Percentiles rank a stretch among this genome's conserved stretches.
phyloP scores from a whole-genome alignment of 2,113 vertebrate species.

The Hyaena hyaena region DNA sequence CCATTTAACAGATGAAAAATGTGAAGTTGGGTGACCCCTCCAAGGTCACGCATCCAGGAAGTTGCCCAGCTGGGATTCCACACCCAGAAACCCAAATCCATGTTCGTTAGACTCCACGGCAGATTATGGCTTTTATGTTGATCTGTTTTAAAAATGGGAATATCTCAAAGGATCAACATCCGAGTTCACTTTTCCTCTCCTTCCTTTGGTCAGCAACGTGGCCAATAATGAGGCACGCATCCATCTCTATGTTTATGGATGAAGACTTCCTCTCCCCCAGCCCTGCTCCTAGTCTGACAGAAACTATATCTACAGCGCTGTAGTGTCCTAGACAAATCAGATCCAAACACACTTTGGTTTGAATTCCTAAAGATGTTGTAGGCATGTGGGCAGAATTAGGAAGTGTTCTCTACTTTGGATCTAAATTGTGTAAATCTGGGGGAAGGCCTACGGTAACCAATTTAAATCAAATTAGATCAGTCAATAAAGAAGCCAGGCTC shows the following conservation, averaged over 20 bases:
- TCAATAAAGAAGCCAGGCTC: slow-evolving; percentile 63
- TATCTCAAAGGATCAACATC: not conserved
- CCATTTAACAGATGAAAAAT: not conserved
- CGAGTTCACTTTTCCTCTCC: not conserved
- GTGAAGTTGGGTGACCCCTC: not conserved
- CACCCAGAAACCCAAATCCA: not conserved
- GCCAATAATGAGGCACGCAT: not conserved
- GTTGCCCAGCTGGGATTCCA: not conserved
- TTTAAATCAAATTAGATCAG: slow-evolving; percentile 42
- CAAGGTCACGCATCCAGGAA: not conserved
- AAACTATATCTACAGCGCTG: not conserved
- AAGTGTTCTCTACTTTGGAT: not conserved
- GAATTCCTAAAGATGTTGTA: not conserved
- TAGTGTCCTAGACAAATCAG: not conserved
- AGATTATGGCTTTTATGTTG: not conserved
- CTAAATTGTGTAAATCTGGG: slow-evolving; percentile 8
- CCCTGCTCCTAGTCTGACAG: not conserved
- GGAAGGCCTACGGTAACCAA: not conserved
- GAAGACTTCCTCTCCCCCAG: not conserved
- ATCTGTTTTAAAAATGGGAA: not conserved
- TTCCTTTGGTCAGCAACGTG: not conserved
- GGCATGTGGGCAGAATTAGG: not conserved
- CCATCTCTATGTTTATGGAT: accelerated
- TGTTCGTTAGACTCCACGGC: not conserved
- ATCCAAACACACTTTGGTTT: not conserved